Conservation (phyloP, 2,888 invertebrate genomes). For the Tryphoninae sp. region DNA sequence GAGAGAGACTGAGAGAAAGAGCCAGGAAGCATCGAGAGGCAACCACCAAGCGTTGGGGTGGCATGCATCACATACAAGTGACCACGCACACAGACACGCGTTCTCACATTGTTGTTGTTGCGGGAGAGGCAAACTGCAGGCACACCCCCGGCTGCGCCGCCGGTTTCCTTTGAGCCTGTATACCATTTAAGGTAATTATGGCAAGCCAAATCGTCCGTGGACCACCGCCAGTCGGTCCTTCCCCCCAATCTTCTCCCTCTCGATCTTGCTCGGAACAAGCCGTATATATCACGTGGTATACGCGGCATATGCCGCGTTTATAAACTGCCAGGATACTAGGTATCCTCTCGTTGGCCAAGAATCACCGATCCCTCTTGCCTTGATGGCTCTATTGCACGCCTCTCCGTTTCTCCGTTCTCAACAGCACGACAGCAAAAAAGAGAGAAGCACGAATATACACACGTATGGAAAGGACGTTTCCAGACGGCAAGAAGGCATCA, state of each 20-base stretch:
- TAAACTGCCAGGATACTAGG: constrained; percentile 22
- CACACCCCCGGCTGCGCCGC: constrained; percentile 45
- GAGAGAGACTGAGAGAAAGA: constrained; percentile 6
- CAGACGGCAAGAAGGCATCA: background rate
- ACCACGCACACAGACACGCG: constrained; percentile 23
- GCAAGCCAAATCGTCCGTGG: constrained; percentile 52
- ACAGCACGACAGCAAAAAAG: background rate
- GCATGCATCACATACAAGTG: constrained; percentile 55
- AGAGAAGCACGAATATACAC: background rate
- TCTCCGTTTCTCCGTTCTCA: background rate
- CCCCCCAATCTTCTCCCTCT: constrained; percentile 26
- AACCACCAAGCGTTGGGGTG: constrained; percentile 36
- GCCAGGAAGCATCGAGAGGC: constrained; percentile 40
- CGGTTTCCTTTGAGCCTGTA: constrained; percentile 57
- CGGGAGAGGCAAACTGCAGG: constrained; percentile 39
- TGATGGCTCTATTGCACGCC: constrained; percentile 38
- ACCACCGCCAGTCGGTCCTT: constrained; percentile 37
- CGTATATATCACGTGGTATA: constrained; percentile 22
- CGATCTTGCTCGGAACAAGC: constrained; percentile 1
- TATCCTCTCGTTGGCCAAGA: constrained; percentile 31
- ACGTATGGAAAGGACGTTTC: background rate
- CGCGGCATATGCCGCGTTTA: constrained; percentile 5
- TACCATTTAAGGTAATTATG: constrained; percentile 62
- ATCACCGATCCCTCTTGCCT: constrained; percentile 28
- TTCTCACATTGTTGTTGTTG: constrained; percentile 52